phyloP scores from a whole-genome alignment of 2,113 vertebrate genomes.

The Gymnorhina tibicen region DNA sequence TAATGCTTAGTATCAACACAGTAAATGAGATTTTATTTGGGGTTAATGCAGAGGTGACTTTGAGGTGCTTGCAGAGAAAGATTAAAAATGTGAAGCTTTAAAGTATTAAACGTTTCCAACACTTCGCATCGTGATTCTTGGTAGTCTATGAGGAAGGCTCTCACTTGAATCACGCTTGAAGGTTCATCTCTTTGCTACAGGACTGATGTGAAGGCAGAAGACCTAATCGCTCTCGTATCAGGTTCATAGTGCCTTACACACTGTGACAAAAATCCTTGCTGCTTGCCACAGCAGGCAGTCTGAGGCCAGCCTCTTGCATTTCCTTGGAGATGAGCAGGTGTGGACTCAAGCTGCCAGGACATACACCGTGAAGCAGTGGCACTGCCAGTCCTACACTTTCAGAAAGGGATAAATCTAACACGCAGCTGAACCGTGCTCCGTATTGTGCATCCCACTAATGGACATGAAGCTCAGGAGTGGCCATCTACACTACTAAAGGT shows the following conservation, averaged over 20 bases:
- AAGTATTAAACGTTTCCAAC: background rate
- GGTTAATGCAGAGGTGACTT: background rate
- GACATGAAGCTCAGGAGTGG: background rate
- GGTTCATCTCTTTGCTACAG: background rate
- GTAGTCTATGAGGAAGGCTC: background rate
- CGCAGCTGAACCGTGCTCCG: background rate
- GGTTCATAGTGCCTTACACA: background rate
- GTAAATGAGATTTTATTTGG: background rate
- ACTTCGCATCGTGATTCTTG: background rate
- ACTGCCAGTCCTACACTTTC: background rate
- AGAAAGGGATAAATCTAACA: background rate
- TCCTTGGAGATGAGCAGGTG: background rate
- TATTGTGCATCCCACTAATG: background rate
- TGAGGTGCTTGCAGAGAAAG: background rate
- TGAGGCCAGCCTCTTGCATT: background rate
- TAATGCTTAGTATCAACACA: background rate
- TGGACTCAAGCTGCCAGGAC: background rate
- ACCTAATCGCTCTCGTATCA: background rate
- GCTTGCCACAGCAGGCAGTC: background rate
- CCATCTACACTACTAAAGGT: background rate
- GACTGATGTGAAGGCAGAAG: background rate
- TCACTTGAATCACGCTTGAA: background rate
- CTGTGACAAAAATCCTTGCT: background rate
- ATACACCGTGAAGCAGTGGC: rapidly evolving
- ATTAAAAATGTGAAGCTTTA: background rate